Evolutionary conservation across 2,113 vertebrate species (phyloP).

Genomic region (Myrmecobius fasciatus): DNA sequence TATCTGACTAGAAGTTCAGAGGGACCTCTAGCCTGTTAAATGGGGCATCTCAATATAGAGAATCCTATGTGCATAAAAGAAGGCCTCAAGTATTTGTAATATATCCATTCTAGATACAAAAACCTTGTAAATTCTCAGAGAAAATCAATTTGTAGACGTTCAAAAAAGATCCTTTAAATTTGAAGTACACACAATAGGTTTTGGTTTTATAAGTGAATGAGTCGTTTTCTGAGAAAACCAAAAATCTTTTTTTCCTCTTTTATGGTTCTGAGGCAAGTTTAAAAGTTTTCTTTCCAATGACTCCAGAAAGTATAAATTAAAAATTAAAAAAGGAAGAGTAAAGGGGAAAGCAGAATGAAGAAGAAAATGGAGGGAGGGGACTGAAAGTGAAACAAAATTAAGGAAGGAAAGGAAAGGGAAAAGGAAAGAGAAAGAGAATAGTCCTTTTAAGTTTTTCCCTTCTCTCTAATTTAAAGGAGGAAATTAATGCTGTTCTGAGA

Average conservation of each 20-base stretch:
- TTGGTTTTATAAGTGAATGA: background rate
- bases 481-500: background rate
- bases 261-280: background rate
- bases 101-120: background rate
- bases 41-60: background rate
- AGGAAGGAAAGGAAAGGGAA: too few relatives aligned
- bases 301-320: too few relatives aligned
- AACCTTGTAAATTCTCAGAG: background rate
- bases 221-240: background rate
- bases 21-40: background rate
- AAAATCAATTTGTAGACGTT: background rate
- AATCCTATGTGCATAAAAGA: background rate
- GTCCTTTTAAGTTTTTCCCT: background rate
- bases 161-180: background rate
- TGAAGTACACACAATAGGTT: background rate
- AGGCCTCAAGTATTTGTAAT: background rate
- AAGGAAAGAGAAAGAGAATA: too few relatives aligned
- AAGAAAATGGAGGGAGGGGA: too few relatives aligned
- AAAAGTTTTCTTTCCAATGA: background rate
- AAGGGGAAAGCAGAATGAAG: too few relatives aligned
- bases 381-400: too few relatives aligned
- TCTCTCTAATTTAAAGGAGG: background rate
- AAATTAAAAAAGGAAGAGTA: too few relatives aligned
- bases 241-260: background rate
- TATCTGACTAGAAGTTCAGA: too few relatives aligned